A percentile compares a stretch with the other conserved stretches of the same genome.
phyloP scores from a whole-genome alignment of 2,113 vertebrate species.

The Phrynosoma platyrhinos region DNA sequence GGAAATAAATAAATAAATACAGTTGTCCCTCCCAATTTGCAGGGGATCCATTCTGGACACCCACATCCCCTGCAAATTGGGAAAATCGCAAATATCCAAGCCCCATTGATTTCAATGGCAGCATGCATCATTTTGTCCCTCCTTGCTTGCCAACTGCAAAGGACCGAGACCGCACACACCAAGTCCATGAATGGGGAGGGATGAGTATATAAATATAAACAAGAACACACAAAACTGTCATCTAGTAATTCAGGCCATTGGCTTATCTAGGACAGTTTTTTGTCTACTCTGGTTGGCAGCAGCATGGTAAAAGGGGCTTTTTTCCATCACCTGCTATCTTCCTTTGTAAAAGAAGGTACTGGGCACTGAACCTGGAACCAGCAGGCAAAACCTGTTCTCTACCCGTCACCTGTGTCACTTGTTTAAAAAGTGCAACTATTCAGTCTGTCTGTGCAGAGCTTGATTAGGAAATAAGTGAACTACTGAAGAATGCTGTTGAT shows the following conservation, averaged over 20 bases:
- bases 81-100: no score
- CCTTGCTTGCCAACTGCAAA: no score
- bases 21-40: no score
- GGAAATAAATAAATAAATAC: no score
- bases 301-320: not conserved
- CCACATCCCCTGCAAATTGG: no score
- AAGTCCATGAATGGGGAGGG: no score
- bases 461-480: not conserved
- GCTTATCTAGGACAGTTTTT: not conserved
- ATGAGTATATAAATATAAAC: no score
- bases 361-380: not conserved
- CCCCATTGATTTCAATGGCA: no score
- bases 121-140: no score
- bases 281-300: no score
- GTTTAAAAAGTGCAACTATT: not conserved
- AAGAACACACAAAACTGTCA: not conserved
- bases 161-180: no score
- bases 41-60: no score
- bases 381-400: not conserved
- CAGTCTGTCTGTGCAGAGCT: not conserved
- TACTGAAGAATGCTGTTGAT: not conserved
- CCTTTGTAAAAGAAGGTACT: not conserved
- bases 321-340: not conserved
- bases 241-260: not conserved
- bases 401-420: not conserved